These are phyloP conservation scores for Uropsilus gracilis DNA, from an alignment of 2,113 vertebrate species.

Conservation along the genomic window DNA sequence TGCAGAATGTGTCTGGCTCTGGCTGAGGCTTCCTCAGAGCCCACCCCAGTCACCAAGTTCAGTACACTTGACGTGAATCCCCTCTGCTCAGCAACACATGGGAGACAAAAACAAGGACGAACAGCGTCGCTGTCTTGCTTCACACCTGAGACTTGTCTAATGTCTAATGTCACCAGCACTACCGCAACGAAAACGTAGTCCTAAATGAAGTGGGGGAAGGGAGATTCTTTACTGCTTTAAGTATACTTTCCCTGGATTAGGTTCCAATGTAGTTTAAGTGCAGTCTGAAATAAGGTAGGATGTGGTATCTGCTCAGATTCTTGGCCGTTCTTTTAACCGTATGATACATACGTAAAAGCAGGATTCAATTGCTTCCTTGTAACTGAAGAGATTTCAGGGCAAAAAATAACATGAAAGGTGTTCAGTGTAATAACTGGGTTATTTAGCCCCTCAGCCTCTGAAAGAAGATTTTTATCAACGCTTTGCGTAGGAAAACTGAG, in stretches of 20 bases:
- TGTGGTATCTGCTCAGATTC: background rate
- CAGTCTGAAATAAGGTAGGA: background rate
- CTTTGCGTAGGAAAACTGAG: background rate
- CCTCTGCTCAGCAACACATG: background rate
- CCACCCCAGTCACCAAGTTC: background rate
- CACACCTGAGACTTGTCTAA: background rate
- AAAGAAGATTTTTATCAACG: background rate
- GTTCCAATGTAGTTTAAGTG: background rate
- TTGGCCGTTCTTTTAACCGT: background rate
- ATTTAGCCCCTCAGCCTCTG: background rate
- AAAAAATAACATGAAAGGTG: background rate
- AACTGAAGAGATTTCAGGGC: background rate
- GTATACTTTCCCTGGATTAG: background rate
- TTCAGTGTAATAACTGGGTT: too few species aligned
- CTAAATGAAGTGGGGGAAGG: too few species aligned
- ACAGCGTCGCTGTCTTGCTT: background rate
- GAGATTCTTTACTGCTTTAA: background rate
- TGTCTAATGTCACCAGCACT: background rate
- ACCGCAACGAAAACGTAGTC: background rate
- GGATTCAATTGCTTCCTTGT: background rate
- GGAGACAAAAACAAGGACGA: background rate
- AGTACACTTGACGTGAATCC: background rate
- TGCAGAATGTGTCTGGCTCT: fast-evolving
- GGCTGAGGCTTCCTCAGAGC: background rate
- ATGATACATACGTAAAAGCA: background rate